Conservation (phyloP, 2,113 vertebrate species). For the Notarius lentiginosus region DNA sequence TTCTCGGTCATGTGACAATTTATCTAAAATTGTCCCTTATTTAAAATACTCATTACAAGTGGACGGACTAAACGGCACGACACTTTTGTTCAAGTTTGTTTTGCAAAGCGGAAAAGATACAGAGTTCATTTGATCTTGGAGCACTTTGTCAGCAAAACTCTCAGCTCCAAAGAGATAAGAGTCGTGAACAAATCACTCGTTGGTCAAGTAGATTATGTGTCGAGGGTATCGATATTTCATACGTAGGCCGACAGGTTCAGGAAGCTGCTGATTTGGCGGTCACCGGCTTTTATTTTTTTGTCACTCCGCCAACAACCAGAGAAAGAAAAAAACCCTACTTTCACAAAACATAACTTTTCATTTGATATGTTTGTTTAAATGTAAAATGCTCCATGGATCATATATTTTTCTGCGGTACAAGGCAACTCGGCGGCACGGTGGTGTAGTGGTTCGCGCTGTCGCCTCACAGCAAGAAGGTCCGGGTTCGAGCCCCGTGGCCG, state of each 20-base stretch:
- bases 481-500: too few relatives aligned
- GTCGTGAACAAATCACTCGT: background rate
- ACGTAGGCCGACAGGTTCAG: background rate
- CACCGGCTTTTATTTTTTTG: background rate
- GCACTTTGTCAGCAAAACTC: background rate
- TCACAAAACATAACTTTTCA: slow-evolving; percentile 3
- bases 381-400: background rate
- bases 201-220: slow-evolving; percentile 10
- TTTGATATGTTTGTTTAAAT: background rate
- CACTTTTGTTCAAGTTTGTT: background rate
- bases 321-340: background rate
- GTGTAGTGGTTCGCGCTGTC: too few relatives aligned
- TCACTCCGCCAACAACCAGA: background rate
- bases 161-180: background rate
- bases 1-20: background rate
- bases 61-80: background rate
- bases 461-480: too few relatives aligned
- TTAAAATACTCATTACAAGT: background rate
- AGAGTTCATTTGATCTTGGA: background rate
- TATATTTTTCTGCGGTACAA: background rate
- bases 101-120: background rate
- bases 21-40: background rate
- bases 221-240: background rate
- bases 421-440: too few relatives aligned
- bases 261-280: slow-evolving; percentile 1